A percentile compares a stretch with the other conserved stretches of the same genome.
Conservation (phyloP, 2,113 vertebrate genomes). For the Eidolon helvum region DNA sequence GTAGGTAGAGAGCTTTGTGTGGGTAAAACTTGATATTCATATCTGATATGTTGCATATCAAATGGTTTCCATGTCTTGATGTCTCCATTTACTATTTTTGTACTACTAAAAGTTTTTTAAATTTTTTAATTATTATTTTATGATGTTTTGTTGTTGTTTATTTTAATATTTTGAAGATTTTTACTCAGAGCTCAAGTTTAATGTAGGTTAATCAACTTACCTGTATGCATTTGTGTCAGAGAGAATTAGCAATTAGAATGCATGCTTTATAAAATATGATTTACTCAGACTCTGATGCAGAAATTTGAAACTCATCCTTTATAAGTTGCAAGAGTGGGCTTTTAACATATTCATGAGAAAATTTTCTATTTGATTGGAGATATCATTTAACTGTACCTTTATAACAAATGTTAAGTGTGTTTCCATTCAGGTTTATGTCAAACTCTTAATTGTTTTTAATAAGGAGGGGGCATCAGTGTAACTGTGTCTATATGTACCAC, state of each 20-base stretch:
- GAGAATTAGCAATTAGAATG: not conserved
- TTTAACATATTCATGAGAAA: not conserved
- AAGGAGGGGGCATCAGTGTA: not conserved
- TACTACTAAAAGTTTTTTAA: not conserved
- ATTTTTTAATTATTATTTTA: not conserved
- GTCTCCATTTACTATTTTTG: not conserved
- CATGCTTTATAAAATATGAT: not conserved
- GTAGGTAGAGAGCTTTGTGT: not conserved
- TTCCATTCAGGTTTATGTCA: not conserved
- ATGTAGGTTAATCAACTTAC: not conserved
- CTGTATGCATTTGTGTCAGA: not conserved
- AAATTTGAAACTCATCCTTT: not conserved
- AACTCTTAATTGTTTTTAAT: not conserved
- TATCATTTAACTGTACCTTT: not conserved
- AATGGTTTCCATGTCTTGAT: not conserved
- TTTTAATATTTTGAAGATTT: not conserved
- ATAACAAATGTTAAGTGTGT: not conserved
- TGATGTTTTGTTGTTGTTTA: not conserved
- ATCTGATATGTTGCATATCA: not conserved
- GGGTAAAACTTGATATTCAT: not conserved
- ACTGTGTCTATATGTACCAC: not conserved
- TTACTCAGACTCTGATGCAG: not conserved
- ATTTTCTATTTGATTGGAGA: not conserved
- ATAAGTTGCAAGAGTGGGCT: not conserved
- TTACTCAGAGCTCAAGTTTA: not conserved